A percentile compares a stretch with the other conserved stretches of the same genome.
These are phyloP conservation scores for Salvator merianae DNA, from an alignment of 2,113 vertebrate species.

Conservation along the genomic window DNA sequence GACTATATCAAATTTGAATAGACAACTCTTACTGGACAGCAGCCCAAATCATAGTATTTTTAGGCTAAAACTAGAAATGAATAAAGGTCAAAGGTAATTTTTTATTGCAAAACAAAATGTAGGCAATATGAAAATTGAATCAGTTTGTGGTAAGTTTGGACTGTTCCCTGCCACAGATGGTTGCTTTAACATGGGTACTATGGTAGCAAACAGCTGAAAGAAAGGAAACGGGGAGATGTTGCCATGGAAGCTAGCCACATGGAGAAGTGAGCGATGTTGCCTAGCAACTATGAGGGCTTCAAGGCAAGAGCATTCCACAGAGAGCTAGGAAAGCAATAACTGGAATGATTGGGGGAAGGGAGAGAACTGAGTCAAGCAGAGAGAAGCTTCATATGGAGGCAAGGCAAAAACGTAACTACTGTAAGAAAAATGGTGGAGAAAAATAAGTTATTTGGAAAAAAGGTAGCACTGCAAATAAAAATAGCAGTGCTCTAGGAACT, in stretches of 20 bases:
- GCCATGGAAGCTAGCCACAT: neutral
- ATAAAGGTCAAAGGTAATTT: neutral
- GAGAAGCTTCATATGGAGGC: neutral
- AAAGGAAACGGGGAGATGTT: neutral
- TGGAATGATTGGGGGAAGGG: neutral
- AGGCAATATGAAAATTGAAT: neutral
- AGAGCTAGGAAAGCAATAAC: neutral
- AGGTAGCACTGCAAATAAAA: neutral
- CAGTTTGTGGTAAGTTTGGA: neutral
- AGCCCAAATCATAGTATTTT: neutral
- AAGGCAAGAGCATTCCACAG: constrained; percentile 9
- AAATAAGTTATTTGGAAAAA: fast-evolving
- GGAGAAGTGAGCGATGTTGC: constrained; percentile 15
- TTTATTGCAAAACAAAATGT: neutral
- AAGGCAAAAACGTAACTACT: fast-evolving
- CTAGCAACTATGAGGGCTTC: constrained; percentile 24
- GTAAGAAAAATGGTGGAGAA: fast-evolving
- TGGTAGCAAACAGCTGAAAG: neutral
- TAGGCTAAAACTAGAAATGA: neutral
- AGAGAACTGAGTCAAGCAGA: neutral
- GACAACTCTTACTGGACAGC: neutral
- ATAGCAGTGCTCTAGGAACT: fast-evolving
- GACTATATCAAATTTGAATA: neutral
- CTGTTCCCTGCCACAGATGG: neutral
- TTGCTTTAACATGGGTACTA: neutral